These are phyloP conservation scores for Exephanes ischioxanthus DNA, from an alignment of 2,888 invertebrate genomes.

Conservation along the genomic window DNA sequence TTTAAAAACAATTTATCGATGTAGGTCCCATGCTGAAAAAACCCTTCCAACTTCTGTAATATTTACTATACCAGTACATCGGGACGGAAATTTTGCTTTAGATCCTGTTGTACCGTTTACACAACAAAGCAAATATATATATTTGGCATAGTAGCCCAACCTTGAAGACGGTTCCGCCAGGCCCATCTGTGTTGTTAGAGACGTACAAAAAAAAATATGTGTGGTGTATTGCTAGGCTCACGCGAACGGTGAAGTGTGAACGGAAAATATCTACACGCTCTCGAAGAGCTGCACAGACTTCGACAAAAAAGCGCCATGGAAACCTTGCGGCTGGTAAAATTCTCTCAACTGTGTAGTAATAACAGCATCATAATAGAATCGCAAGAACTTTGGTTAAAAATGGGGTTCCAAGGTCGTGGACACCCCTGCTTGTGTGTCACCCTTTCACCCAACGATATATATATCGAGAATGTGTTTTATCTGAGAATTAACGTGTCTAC, in stretches of 20 bases:
- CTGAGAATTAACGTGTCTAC: no score
- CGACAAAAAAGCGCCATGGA: background rate
- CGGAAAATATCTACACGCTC: background rate
- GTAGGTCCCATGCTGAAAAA: no score
- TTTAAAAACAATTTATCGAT: no score
- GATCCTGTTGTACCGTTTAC: background rate
- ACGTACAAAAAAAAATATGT: no score
- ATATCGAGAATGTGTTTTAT: no score
- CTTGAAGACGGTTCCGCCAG: no score
- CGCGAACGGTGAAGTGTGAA: background rate
- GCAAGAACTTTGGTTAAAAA: slow-evolving; percentile 4
- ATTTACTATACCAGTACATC: background rate
- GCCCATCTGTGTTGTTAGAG: no score
- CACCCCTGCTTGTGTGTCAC: background rate
- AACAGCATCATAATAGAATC: slow-evolving; percentile 10
- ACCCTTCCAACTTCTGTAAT: no score
- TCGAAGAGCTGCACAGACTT: background rate
- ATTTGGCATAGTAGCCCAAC: no score
- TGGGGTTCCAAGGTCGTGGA: background rate
- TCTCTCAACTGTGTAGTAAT: background rate
- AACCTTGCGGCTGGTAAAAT: slow-evolving; percentile 1
- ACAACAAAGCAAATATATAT: no score
- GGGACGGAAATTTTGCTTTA: background rate
- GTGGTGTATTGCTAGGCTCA: background rate
- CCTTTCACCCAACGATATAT: background rate